Evolutionary conservation across 1,140 invertebrate genomes (phyloP).

Genomic region (Homarus americanus): DNA sequence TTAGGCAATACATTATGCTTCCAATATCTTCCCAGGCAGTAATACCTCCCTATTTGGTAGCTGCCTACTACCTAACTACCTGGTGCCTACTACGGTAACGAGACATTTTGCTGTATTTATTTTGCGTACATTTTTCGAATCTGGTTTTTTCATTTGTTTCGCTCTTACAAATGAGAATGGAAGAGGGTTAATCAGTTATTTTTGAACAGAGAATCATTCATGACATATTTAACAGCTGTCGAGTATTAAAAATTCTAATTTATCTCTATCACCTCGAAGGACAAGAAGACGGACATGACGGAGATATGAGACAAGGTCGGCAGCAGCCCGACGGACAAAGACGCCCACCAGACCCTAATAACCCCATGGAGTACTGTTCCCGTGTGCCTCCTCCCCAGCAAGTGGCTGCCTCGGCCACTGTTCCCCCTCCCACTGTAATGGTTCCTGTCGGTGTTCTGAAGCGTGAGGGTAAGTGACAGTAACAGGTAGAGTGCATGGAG

Average conservation of each 20-base stretch:
- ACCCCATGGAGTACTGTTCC: conserved; percentile 94
- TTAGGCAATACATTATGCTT: no score
- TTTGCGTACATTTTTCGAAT: no score
- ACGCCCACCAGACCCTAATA: conserved; percentile 88
- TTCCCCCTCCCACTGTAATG: conserved; percentile 86
- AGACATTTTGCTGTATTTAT: no score
- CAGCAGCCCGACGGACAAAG: conserved; percentile 12
- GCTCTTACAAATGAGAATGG: no score
- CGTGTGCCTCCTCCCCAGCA: conserved; percentile 90
- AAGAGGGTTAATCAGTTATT: no score
- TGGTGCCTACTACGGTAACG: no score
- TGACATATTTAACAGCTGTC: no score
- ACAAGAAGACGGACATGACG: background rate
- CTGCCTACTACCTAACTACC: no score
- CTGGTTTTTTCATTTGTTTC: no score
- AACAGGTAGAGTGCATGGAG: background rate
- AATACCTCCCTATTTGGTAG: no score
- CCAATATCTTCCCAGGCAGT: no score
- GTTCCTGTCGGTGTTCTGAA: conserved; percentile 92
- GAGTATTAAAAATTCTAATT: background rate
- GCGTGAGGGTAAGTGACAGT: conserved; percentile 73
- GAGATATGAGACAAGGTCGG: background rate
- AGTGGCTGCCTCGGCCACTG: conserved; percentile 80
- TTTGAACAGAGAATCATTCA: no score
- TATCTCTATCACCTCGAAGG: background rate